Evolutionary conservation across 2,888 invertebrate genomes (phyloP), one percentile per base, ranked within the genome.

Genomic region (Mimas tiliae): DNA sequence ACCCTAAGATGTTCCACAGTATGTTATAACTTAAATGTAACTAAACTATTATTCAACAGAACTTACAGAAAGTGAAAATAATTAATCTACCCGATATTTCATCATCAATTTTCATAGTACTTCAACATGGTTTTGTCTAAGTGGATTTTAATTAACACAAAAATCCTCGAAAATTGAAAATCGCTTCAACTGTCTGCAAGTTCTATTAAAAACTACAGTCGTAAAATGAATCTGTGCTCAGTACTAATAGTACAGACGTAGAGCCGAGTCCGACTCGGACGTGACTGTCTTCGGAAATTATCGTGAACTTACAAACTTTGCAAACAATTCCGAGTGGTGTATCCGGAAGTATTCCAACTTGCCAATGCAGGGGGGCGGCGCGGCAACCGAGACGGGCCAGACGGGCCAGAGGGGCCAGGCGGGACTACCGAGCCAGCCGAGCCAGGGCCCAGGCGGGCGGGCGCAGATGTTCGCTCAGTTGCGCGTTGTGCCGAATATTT

Each of bases 301-400:
- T 55, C 16, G 33, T 55, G 6, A 55, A 34, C 27, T 53, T 8
- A 53, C 34, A 55, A 55, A 55, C 34, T 55, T 55, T 55, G 7
- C 9, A 34, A 16, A 8, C 55, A 33, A 16, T 50, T 55, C 55
- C 34, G 16, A 16, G 34, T 34, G 34, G 33, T 34, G 33, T 34
- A 9, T 53, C 12, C 14, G 33, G 9, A 14, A 33, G 33, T 14
- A 33, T 33, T 33, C 33, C n/a, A 33, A n/a, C 33, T 53, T 27
- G 27, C 53, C 53, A 53, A 33, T n/a, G 53, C 8, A 53, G 14
- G 53, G 33, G 14, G 33, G 12, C 48, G n/a, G n/a, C 14, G 14
- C 1, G 47, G 47, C 27, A 3, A 3, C 4, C 27, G 6, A 11
- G 14, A 6, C 52, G 27, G 33, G 27, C n/a, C 14, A 7, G 11